Base-by-base conservation (phyloP, 2,113 vertebrate species). In the Chaetodon auriga region DNA sequence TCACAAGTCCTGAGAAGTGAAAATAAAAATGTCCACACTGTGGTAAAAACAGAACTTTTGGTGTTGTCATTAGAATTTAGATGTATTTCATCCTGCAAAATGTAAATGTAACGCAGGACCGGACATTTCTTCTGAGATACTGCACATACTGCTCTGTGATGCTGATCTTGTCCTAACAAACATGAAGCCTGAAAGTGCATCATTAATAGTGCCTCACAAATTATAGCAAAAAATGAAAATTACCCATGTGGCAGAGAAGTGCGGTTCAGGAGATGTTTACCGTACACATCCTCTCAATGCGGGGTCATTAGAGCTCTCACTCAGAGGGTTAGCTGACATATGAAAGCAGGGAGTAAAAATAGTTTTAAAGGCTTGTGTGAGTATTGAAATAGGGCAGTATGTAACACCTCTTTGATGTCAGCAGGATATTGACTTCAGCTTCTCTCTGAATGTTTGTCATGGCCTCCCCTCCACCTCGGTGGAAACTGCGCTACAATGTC, bases 321-420 rank as follows among this genome's bases (percentile, higher is more conserved):
- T 71, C 82, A 58, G 48, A 81, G 81, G 78, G 49, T 85, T 64
- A 18, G 68, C 45, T 81, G 46, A 75, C 81, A 36, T 78, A 84
- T 78, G 51, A 80, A 85, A 30, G 77, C 64, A 23, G 57, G 30
- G 65, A 64, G 71, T 78, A 82, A 77, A 88, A 75, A 87, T 64
- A 74, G 64, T 62, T 80, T 64, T 49, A 78, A 82, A 19, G 68
- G 49, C 23, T 54, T 57, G 76, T 36, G 57, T 78, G 78, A 64
- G 78, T 60, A 49, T 36, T 87, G 86, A 90, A 89, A 87, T 86
- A 82, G 80, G 77, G 71, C 68, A 76, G 63, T 73, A 72, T 10
- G 23, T 80, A 79, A 36, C 48, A 65, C 46, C 48, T 83, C 83
- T 92, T 93, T 86, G 83, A 90, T 90, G 81, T 89, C 84, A 87